Conservation (phyloP, 2,113 vertebrate species). For the Hippopotamus amphibius region DNA sequence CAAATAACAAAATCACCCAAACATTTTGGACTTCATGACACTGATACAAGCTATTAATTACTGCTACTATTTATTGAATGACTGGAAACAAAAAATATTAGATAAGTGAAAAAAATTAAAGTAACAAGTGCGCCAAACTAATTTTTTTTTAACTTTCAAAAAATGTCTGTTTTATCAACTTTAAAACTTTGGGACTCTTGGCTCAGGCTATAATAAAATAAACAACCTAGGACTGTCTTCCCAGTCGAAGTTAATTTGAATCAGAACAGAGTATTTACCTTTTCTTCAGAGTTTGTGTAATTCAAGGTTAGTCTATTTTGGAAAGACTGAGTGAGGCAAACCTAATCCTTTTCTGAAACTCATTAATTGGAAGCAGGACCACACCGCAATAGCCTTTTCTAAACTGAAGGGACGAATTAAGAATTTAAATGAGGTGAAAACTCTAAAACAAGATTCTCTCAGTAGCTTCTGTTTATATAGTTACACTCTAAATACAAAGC, state of each 20-base stretch:
- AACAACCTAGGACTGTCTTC: conserved; percentile 67
- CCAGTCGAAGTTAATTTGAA: conserved; percentile 75
- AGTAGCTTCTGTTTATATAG: conserved; percentile 84
- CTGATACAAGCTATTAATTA: neutral
- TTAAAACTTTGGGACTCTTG: conserved; percentile 55
- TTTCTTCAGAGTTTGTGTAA: conserved; percentile 58
- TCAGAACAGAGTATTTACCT: conserved; percentile 79
- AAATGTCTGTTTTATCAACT: conserved; percentile 51
- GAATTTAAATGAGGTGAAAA: conserved; percentile 85
- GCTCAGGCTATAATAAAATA: conserved; percentile 66
- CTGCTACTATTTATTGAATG: neutral
- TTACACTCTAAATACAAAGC: conserved; percentile 81
- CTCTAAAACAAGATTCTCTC: conserved; percentile 74
- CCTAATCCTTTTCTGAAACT: conserved; percentile 70
- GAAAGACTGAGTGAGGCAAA: conserved; percentile 73
- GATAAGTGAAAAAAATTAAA: neutral
- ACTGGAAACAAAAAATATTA: conserved; percentile 7
- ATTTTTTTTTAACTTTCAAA: conserved; percentile 10
- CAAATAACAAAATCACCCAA: neutral
- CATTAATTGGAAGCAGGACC: conserved; percentile 87
- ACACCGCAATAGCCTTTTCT: conserved; percentile 55
- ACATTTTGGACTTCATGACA: neutral
- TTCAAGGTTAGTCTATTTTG: conserved; percentile 70
- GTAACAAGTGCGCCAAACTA: neutral
- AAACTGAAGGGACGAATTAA: conserved; percentile 83